phyloP scores from a whole-genome alignment of 2,888 invertebrate species.

The Sycophila texana region DNA sequence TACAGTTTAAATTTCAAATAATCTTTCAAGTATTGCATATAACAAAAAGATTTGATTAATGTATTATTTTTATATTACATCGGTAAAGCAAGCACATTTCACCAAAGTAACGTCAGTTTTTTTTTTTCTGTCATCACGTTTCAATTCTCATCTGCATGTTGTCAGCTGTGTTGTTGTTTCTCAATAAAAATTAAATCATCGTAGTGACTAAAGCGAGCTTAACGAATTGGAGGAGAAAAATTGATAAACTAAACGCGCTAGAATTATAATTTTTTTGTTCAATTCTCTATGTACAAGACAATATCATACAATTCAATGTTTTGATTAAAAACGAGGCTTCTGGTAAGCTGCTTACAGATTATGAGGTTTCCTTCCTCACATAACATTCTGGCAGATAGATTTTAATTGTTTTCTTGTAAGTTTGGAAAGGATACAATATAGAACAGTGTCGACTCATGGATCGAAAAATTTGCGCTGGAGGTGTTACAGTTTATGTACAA shows the following conservation, averaged over 20 bases:
- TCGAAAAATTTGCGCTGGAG: slow-evolving; percentile 34
- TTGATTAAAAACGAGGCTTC: slow-evolving; percentile 48
- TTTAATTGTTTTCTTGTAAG: slow-evolving; percentile 1
- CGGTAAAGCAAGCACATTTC: not conserved
- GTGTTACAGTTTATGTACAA: slow-evolving; percentile 49
- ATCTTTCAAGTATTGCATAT: no score
- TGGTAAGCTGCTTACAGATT: slow-evolving; percentile 36
- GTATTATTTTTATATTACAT: no score
- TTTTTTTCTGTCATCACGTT: slow-evolving; percentile 11
- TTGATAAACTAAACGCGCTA: slow-evolving; percentile 32
- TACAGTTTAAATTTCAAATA: no score
- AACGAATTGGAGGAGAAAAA: slow-evolving; percentile 36
- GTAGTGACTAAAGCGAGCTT: slow-evolving; percentile 24
- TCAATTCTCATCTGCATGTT: slow-evolving; percentile 6
- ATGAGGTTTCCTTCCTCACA: slow-evolving; percentile 13
- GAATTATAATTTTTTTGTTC: slow-evolving; percentile 36
- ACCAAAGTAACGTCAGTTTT: not conserved
- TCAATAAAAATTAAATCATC: slow-evolving; percentile 35
- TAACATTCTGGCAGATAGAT: slow-evolving; percentile 11
- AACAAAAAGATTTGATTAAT: no score
- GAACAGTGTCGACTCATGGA: slow-evolving; percentile 39
- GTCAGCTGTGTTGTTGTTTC: slow-evolving; percentile 6
- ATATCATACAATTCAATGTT: slow-evolving; percentile 53
- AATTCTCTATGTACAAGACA: slow-evolving; percentile 51
- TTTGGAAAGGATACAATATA: slow-evolving; percentile 35